phyloP scores from a whole-genome alignment of 2,113 vertebrate species.

The Alethe castanea region DNA sequence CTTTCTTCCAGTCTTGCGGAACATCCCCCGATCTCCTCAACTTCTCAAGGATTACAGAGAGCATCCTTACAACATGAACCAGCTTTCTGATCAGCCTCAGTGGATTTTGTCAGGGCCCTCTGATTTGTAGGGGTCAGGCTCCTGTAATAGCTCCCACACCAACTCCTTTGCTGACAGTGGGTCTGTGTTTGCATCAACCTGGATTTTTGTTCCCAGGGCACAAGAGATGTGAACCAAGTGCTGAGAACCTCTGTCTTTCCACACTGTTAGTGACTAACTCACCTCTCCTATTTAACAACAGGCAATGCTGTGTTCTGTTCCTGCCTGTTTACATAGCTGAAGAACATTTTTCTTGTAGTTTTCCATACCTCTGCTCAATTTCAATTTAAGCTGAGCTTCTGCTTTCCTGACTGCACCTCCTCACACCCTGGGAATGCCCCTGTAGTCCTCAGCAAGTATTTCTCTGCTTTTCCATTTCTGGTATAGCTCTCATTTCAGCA shows the following conservation, averaged over 20 bases:
- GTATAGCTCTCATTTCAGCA: background rate
- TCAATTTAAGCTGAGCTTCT: background rate
- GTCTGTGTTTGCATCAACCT: background rate
- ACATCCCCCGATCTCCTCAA: fast-evolving
- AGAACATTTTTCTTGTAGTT: background rate
- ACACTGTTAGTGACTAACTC: background rate
- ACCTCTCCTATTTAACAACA: background rate
- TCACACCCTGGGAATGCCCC: background rate
- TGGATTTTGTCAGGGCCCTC: background rate
- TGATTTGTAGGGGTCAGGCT: too few species aligned
- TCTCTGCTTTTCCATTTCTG: background rate
- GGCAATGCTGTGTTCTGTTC: background rate
- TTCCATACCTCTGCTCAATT: background rate
- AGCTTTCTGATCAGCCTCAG: background rate
- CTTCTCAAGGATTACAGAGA: background rate
- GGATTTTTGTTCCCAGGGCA: fast-evolving
- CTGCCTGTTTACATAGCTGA: background rate
- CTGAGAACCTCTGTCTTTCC: background rate
- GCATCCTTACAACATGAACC: background rate
- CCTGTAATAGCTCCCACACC: background rate
- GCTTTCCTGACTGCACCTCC: background rate
- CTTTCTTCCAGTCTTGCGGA: background rate
- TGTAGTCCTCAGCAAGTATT: background rate
- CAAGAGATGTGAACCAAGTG: background rate
- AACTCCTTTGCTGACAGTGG: fast-evolving